Percentiles rank a stretch among this genome's conserved stretches.
These are phyloP conservation scores for Pantala flavescens DNA, from an alignment of 1,140 invertebrate species.

Conservation along the genomic window DNA sequence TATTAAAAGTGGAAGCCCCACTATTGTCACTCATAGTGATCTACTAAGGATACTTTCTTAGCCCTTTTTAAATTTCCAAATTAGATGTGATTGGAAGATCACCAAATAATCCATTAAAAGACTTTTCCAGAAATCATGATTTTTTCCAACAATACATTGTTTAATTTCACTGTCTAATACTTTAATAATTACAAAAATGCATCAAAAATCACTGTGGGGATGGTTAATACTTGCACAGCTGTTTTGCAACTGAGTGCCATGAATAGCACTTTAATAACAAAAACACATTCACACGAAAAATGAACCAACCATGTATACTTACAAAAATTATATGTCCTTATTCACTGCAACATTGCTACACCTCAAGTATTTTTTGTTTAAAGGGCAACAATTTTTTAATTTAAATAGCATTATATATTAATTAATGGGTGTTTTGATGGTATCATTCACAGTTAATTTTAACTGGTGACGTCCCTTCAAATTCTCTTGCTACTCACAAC, in stretches of 20 bases:
- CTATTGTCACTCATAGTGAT: background rate
- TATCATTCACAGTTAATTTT: background rate
- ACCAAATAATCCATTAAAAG: background rate
- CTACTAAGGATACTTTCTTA: background rate
- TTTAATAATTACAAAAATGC: slow-evolving; percentile 11
- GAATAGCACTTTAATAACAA: background rate
- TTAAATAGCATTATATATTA: slow-evolving; percentile 9
- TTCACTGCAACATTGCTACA: slow-evolving; percentile 6
- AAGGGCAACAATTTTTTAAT: background rate
- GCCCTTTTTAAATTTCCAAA: background rate
- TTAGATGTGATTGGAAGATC: background rate
- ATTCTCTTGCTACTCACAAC: background rate
- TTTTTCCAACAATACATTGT: slow-evolving; percentile 8
- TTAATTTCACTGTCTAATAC: slow-evolving; percentile 3
- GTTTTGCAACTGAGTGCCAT: slow-evolving; percentile 8
- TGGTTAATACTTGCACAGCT: slow-evolving; percentile 5
- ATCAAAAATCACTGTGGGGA: background rate
- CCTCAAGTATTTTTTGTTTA: background rate
- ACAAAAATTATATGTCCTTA: slow-evolving; percentile 6
- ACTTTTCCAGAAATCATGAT: background rate
- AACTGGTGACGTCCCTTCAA: background rate
- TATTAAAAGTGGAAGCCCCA: slow-evolving; percentile 5
- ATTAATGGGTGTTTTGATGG: background rate
- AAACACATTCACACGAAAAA: slow-evolving; percentile 9
- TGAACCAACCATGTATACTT: slow-evolving; percentile 6